A percentile compares a stretch with the other conserved stretches of the same genome.
Conservation (phyloP, 2,797 vertebrate genomes). For the Australoheros facetus region DNA sequence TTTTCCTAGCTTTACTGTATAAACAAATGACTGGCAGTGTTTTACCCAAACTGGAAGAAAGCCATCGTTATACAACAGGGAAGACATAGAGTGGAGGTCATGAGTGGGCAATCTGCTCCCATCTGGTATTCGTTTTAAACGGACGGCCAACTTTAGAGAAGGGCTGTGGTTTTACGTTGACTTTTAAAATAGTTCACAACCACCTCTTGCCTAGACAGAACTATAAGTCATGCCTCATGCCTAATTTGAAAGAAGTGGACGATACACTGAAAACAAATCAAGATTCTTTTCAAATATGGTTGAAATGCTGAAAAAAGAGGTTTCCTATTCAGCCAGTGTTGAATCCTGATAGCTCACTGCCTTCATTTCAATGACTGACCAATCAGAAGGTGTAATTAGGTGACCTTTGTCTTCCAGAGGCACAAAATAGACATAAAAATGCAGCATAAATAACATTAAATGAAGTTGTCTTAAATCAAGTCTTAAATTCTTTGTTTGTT, state of each 20-base stretch:
- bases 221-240: background rate
- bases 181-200: background rate
- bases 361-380: background rate
- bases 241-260: background rate
- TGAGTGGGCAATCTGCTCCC: background rate
- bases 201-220: background rate
- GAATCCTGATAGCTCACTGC: background rate
- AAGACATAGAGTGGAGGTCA: background rate
- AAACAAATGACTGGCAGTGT: no score
- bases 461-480: background rate
- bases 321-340: background rate
- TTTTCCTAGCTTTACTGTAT: no score
- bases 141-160: background rate
- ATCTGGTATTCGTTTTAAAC: constrained; percentile 1
- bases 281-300: background rate
- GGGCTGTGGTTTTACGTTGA: background rate
- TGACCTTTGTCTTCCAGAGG: background rate
- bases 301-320: background rate
- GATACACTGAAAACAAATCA: background rate
- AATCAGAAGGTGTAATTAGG: background rate
- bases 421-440: background rate
- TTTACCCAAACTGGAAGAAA: background rate
- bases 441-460: background rate
- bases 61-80: background rate
- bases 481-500: background rate